Base-by-base conservation (phyloP, 2,888 invertebrate species). In the Oxyscelio sp. region DNA sequence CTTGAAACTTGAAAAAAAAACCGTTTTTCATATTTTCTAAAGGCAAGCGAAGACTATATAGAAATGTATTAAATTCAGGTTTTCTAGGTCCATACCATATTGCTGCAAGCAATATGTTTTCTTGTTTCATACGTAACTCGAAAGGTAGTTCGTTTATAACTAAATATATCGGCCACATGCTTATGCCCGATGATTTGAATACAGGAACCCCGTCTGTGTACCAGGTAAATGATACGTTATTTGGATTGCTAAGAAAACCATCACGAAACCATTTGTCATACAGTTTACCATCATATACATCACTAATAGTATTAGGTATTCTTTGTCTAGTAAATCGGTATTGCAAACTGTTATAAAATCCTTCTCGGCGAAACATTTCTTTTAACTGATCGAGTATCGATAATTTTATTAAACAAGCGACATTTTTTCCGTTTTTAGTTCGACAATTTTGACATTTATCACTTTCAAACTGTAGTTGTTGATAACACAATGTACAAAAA, bases 221-320 rank as follows among this genome's bases (percentile, higher is more conserved):
- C n/a, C n/a, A n/a, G n/a, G n/a, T n/a, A n/a, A n/a, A n/a, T 83
- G 83, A 85, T 8, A 85, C 24, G 61, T 83, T 80, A 40, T 71
- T 52, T 19, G 73, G 80, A 50, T 73, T 43, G 1, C 5, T 17
- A 0, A 86, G 59, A 34, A 86, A 86, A 6, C 83, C 83, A 81
- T 78, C 65, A n/a, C 65, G 5, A 9, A 84, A 50, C 83, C 75
- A 81, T 9, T 27, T 9, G 13, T 21, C 6, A 63, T 86, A 84
- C 3, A 84, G 24, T 5, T 22, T 27, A 0, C 50, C 50, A 22
- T 84, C 84, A 66, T 74, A 82, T 11, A 82, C 54, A 56, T 86
- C 84, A 4, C 40, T 73, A 43, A 45, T n/a, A n/a, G n/a, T 9
- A 54, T 34, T 17, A 19, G 70, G 56, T 50, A 21, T 17, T 6